phyloP scores from a whole-genome alignment of 2,888 invertebrate species.

The Caradrina kadenii region DNA sequence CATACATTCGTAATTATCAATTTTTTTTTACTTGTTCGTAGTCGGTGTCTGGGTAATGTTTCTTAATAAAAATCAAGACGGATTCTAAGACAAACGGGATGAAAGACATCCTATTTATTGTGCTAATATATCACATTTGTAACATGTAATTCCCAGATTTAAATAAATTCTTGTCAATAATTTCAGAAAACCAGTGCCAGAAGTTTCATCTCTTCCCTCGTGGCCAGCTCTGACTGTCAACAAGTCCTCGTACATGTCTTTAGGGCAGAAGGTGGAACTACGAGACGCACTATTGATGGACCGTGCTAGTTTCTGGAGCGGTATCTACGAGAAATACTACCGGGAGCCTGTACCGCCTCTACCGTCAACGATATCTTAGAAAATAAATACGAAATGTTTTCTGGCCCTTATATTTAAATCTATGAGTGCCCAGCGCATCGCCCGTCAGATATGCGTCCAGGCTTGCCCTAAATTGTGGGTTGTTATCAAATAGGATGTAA shows the following conservation, averaged over 20 bases:
- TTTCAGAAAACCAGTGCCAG: constrained; percentile 42
- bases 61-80: background rate
- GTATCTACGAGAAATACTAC: constrained; percentile 71
- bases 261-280: constrained; percentile 64
- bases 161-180: background rate
- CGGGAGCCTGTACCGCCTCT: constrained; percentile 66
- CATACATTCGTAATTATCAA: background rate
- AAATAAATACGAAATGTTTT: background rate
- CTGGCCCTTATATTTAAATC: background rate
- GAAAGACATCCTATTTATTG: background rate
- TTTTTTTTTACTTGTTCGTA: background rate
- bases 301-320: constrained; percentile 70
- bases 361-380: constrained; percentile 8
- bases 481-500: no score
- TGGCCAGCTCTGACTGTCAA: constrained; percentile 68
- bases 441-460: no score
- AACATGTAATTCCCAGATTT: background rate
- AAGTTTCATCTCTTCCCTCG: constrained; percentile 59
- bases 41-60: background rate
- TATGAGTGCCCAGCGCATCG: no score
- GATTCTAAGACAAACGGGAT: background rate
- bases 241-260: constrained; percentile 70
- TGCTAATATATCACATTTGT: background rate
- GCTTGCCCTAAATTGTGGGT: no score
- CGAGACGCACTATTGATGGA: constrained; percentile 58